phyloP scores from a whole-genome alignment of 2,797 vertebrate species.

The Spheniscus humboldti region DNA sequence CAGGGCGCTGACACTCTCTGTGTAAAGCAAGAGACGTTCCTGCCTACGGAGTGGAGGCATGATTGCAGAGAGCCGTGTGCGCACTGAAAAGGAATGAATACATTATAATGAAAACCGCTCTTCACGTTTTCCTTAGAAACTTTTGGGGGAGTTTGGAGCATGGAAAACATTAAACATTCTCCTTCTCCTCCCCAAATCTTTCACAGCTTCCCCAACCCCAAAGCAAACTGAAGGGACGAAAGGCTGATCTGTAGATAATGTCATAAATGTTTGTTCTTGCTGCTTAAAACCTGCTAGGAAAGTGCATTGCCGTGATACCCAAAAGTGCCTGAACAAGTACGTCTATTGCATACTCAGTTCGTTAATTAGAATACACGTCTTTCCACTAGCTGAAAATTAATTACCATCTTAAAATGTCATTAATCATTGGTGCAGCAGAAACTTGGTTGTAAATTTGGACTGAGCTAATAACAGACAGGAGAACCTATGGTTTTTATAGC shows the following conservation, averaged over 20 bases:
- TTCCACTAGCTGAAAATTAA: conserved; percentile 67
- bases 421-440: conserved; percentile 58
- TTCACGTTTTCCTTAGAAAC: neutral
- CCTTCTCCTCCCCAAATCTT: neutral
- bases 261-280: neutral
- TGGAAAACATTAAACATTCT: neutral
- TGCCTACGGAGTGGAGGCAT: neutral
- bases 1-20: neutral
- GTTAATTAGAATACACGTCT: conserved; percentile 68
- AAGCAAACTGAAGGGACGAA: neutral
- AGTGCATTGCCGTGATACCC: neutral
- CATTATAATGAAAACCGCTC: neutral
- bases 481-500: neutral
- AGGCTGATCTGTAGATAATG: neutral
- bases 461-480: conserved; percentile 48
- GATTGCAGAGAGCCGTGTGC: neutral
- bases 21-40: neutral
- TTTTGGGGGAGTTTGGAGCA: neutral
- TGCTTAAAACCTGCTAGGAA: conserved; percentile 25
- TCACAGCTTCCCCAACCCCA: neutral
- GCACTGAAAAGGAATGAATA: neutral
- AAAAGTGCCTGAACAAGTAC: conserved; percentile 42
- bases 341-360: conserved; percentile 24
- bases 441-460: conserved; percentile 55
- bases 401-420: conserved; percentile 69